Evolutionary conservation across 2,888 invertebrate species (phyloP), one percentile per base, ranked within the genome.

Genomic region (Morpho achilles): DNA sequence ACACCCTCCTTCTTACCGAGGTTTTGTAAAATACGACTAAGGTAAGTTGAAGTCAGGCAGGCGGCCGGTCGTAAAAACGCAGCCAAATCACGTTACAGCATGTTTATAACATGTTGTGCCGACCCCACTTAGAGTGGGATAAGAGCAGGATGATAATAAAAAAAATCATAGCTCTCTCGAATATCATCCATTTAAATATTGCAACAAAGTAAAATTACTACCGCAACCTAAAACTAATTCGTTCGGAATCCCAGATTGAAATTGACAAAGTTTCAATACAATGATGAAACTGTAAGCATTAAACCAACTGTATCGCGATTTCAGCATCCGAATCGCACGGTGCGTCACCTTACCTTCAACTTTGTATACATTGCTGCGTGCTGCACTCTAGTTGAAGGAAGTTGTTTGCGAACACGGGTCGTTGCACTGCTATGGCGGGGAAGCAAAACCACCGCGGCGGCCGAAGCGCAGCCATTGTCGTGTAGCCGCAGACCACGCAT

Each of bases 371-470:
- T 61, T 65, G 58, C 61, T 69, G 66, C 61, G 65, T 60, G 50
- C 47, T 53, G 60, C 51, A 58, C 55, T 51, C 39, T 44, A 53
- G 40, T 58, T 61, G 50, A 49, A 63, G 64, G 67, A 68, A 69
- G 69, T 63, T 47, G 46, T 52, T 59, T 40, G 61, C 46, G 58
- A 56, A 8, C 46, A 60, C 64, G 67, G 71, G 72, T 71, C 71
- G 72, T 69, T 69, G 69, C 67, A 69, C 68, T 61, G 69, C 75
- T 69, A 72, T 75, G 76, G 80, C 79, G 83, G 82, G 82, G 83
- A 77, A 86, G 86, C 78, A 87, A 86, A 87, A 87, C 84, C 73
- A 62, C 67, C 72, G 81, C 66, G 76, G 68, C 72, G 71, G 66
- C 70, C 69, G 74, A 74, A 73, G 66, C 72, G 69, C 74, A 76